Evolutionary conservation across 2,797 vertebrate species (phyloP), one percentile per base, ranked within the genome.

Genomic region (Chiroxiphia lanceolata): DNA sequence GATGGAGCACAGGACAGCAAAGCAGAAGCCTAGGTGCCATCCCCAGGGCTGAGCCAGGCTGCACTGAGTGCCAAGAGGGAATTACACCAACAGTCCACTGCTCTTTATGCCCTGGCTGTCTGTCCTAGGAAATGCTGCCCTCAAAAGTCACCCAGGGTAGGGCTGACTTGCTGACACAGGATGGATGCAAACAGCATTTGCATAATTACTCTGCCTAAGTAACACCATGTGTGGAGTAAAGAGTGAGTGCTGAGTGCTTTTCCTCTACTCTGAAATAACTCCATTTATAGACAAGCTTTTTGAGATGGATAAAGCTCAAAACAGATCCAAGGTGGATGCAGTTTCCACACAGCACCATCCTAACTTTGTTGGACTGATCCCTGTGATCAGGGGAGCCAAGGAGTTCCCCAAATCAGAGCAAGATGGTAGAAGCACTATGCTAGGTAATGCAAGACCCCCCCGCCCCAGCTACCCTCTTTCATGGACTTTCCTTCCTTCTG

Each of bases 281-380:
- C 75, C 15, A 31, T 91, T 82, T 92, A 77, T 57, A 94, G 81
- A 36, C 40, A 65, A 88, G 38, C 15, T 68, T 61, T 85, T 61
- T 12, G 23, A 81, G 72, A 40, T 29, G 19, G 31, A 47, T 33
- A 18, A 83, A 76, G 25, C 61, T 86, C 36, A 67, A 72, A 85
- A 50, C 71, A 60, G 31, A 67, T 25, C 20, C 70, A 67, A 51
- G 25, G 22, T 59, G 29, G 51, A 11, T 40, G 21, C 19, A 19
- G 34, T 50, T 92, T 75, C n/a, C 61, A 53, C 10, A 22, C 0
- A 2, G 38, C 42, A 71, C 61, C 45, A n/a, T 15, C 45, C 29
- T 1, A 3, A 26, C 31, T 75, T 85, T 75, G 11, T 12, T 13
- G 3, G 23, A 20, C 19, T 31, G 40, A 64, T 68, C 3, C 2